phyloP scores from a whole-genome alignment of 1,140 invertebrate species.

The Drosophila teissieri region DNA sequence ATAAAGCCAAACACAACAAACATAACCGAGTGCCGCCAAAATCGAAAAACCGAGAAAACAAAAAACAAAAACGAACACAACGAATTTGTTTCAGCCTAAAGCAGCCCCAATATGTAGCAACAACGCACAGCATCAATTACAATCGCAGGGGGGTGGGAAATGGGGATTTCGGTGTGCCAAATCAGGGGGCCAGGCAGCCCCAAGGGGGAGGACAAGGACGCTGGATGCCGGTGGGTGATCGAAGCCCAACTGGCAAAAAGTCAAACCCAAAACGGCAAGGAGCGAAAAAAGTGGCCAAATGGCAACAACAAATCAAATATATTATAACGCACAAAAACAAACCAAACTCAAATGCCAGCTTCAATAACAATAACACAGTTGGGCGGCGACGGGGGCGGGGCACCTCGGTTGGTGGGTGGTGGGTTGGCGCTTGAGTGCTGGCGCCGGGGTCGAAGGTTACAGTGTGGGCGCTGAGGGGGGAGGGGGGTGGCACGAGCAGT shows the following conservation, averaged over 20 bases:
- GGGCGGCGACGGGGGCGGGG: conserved; percentile 15
- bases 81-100: conserved; percentile 32
- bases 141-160: conserved; percentile 10
- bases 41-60: conserved; percentile 8
- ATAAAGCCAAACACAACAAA: conserved; percentile 81
- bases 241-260: conserved; percentile 70
- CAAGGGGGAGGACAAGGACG: conserved; percentile 46
- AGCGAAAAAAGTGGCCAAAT: conserved; percentile 59
- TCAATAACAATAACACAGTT: conserved; percentile 74
- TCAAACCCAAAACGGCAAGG: conserved; percentile 54
- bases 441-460: conserved; percentile 8
- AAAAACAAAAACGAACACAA: background rate
- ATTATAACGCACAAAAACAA: conserved; percentile 79
- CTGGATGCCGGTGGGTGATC: conserved; percentile 53
- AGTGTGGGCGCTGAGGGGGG: background rate
- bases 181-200: conserved; percentile 10
- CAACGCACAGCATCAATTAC: conserved; percentile 47
- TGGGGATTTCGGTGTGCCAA: background rate
- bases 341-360: conserved; percentile 77
- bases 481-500: conserved; percentile 17
- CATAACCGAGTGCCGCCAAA: conserved; percentile 42
- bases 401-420: background rate
- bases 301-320: conserved; percentile 81
- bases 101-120: conserved; percentile 35
- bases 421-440: background rate